Percentiles rank a stretch among this genome's conserved stretches.
These are phyloP conservation scores for Sterrhoptilus dennistouni DNA, from an alignment of 2,113 vertebrate genomes.

Conservation along the genomic window DNA sequence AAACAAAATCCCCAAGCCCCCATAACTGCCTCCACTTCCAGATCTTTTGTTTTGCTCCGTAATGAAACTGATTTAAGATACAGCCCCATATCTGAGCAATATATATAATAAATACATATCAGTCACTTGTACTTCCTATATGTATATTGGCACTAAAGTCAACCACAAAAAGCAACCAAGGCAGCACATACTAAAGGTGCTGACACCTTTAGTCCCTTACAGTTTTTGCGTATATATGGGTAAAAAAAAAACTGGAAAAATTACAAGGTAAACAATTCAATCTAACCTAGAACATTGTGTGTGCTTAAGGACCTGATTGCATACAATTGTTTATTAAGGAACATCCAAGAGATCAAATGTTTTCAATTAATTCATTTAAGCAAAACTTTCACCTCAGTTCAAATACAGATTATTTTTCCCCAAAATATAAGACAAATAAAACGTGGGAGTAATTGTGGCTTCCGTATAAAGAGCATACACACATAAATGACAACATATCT, in stretches of 20 bases:
- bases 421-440: not conserved
- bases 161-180: not conserved
- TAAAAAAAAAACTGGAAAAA: not conserved
- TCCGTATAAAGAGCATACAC: not conserved
- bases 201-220: not conserved
- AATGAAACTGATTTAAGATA: not conserved
- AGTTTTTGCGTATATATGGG: not conserved
- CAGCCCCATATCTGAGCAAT: not conserved
- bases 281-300: not conserved
- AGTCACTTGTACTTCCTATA: not conserved
- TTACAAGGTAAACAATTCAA: not conserved
- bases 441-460: not conserved
- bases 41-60: not conserved
- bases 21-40: not conserved
- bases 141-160: not conserved
- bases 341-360: not conserved
- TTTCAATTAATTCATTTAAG: not conserved
- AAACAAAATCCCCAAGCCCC: not conserved
- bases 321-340: not conserved
- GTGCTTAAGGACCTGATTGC: not conserved
- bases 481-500: not conserved
- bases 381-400: not conserved
- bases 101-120: accelerated
- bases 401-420: not conserved
- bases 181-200: not conserved